phyloP scores from a whole-genome alignment of 2,888 invertebrate species.

The Lycocerus yunnanus region DNA sequence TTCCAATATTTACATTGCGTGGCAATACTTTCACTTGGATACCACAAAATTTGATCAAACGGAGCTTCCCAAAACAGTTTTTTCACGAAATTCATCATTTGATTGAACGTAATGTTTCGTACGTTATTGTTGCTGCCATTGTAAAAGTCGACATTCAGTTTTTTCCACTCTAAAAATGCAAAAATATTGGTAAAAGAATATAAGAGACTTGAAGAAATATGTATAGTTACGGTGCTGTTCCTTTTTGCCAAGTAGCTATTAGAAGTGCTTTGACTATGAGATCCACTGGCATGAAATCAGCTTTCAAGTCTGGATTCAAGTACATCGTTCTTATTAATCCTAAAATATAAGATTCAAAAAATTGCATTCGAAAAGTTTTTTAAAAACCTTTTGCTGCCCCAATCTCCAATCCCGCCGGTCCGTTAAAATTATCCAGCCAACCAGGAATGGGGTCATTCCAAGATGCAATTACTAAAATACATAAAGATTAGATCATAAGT shows the following conservation, averaged over 20 bases:
- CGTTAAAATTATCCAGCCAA: constrained; percentile 93
- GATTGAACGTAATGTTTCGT: constrained; percentile 68
- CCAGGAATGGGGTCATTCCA: constrained; percentile 65
- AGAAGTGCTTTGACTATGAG: constrained; percentile 74
- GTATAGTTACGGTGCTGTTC: constrained; percentile 13
- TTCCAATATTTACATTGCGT: constrained; percentile 65
- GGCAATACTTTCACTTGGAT: constrained; percentile 62
- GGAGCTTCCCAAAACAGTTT: constrained; percentile 62
- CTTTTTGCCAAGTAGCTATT: constrained; percentile 70
- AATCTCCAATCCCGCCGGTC: constrained; percentile 76
- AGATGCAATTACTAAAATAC: constrained; percentile 64
- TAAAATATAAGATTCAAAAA: constrained; percentile 34
- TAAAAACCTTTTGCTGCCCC: constrained; percentile 70
- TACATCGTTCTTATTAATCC: constrained; percentile 74
- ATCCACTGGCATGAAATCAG: constrained; percentile 85
- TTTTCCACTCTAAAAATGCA: constrained; percentile 25
- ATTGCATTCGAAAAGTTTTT: not conserved
- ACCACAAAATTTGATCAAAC: constrained; percentile 73
- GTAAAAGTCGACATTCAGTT: constrained; percentile 67
- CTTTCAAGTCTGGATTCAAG: constrained; percentile 61
- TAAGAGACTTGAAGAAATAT: too few relatives aligned
- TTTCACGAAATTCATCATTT: constrained; percentile 64
- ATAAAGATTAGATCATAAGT: too few relatives aligned
- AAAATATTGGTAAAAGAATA: too few relatives aligned
- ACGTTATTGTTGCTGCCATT: constrained; percentile 79